phyloP scores from a whole-genome alignment of 2,888 invertebrate genomes.

The Amphiduros pacificus region DNA sequence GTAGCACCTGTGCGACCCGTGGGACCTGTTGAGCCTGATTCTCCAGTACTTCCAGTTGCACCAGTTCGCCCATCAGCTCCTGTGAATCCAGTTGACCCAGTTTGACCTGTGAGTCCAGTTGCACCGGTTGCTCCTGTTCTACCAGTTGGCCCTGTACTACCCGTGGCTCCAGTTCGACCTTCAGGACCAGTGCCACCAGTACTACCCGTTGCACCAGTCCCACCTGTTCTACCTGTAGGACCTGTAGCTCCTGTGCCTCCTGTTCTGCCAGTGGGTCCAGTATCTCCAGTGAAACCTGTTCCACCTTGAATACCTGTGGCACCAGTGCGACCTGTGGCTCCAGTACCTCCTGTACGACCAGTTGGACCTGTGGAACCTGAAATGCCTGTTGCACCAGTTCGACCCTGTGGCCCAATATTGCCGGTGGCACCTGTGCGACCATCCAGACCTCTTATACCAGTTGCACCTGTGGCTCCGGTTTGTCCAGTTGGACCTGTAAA shows the following conservation, averaged over 20 bases:
- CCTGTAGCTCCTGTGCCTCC: slow-evolving; percentile 17
- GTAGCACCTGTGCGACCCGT: slow-evolving; percentile 1
- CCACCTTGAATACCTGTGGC: not conserved
- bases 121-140: slow-evolving; percentile 8
- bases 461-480: slow-evolving; percentile 24
- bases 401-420: slow-evolving; percentile 8
- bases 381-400: slow-evolving; percentile 8
- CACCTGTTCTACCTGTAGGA: slow-evolving; percentile 15
- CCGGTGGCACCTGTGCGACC: slow-evolving; percentile 22
- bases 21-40: slow-evolving; percentile 17
- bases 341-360: slow-evolving; percentile 17
- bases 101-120: not conserved
- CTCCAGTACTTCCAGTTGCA: slow-evolving; percentile 12
- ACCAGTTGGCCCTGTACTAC: slow-evolving; percentile 2
- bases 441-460: slow-evolving; percentile 15
- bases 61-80: slow-evolving; percentile 15
- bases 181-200: slow-evolving; percentile 9
- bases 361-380: slow-evolving; percentile 23
- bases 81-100: slow-evolving; percentile 13
- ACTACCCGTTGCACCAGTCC: slow-evolving; percentile 9
- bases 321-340: slow-evolving; percentile 17
- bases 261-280: slow-evolving; percentile 3
- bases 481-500: slow-evolving; percentile 17
- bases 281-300: slow-evolving; percentile 63
- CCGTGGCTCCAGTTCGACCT: slow-evolving; percentile 14